Conservation (phyloP, 2,113 vertebrate genomes). For the Canis aureus region DNA sequence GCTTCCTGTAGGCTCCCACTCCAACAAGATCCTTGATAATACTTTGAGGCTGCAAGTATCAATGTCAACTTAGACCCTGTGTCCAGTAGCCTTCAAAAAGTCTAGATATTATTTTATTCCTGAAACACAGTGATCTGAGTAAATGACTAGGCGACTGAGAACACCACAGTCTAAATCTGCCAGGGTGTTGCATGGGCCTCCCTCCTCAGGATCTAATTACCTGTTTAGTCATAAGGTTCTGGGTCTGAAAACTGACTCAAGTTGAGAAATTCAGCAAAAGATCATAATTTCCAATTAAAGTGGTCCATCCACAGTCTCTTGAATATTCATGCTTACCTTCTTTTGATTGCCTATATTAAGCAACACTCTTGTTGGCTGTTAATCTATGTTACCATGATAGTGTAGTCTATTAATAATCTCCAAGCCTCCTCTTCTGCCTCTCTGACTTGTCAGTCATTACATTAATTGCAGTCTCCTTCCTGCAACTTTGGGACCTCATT, state of each 20-base stretch:
- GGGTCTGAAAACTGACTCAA: not conserved
- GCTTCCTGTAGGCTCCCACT: not conserved
- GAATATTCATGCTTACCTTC: not conserved
- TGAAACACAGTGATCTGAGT: not conserved
- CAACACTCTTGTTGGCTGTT: not conserved
- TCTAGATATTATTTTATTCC: not conserved
- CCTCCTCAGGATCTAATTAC: not conserved
- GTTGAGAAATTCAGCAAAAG: slow-evolving; percentile 18
- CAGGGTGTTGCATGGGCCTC: not conserved
- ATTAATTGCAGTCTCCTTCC: not conserved
- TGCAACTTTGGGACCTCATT: not conserved
- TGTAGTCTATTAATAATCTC: not conserved
- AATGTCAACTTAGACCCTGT: not conserved
- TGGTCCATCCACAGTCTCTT: not conserved
- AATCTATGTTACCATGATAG: not conserved
- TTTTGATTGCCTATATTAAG: not conserved
- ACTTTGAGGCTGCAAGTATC: not conserved
- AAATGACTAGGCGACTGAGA: not conserved
- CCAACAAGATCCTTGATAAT: not conserved
- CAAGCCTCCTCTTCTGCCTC: not conserved
- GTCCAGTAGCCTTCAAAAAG: not conserved
- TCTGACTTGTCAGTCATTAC: not conserved
- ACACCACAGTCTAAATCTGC: not conserved
- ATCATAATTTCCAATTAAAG: not conserved
- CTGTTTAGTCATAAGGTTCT: not conserved